Evolutionary conservation across 2,797 vertebrate genomes (phyloP).

Genomic region (Coendou prehensilis): DNA sequence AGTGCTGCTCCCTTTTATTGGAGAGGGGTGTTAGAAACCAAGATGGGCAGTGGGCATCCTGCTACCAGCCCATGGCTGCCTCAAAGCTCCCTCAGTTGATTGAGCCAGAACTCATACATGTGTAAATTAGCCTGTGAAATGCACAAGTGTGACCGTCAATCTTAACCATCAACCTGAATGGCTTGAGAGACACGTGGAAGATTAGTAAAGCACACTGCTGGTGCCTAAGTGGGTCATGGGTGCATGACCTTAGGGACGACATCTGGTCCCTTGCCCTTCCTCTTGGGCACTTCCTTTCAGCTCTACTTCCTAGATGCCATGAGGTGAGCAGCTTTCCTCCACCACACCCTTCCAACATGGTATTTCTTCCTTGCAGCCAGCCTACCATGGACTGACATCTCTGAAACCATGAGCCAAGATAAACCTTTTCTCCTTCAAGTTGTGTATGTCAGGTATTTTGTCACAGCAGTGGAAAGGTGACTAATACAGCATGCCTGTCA

Average conservation of each 20-base stretch:
- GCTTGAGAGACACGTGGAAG: background rate
- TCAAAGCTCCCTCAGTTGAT: background rate
- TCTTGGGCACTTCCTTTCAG: too few species aligned
- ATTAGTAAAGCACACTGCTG: background rate
- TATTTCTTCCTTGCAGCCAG: too few species aligned
- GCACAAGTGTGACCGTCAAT: background rate
- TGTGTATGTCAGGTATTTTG: background rate
- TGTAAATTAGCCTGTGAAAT: background rate
- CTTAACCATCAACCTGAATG: background rate
- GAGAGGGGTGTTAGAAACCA: background rate
- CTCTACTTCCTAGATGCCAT: too few species aligned
- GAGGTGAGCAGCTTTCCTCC: too few species aligned
- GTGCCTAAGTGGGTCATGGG: background rate
- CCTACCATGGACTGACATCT: background rate
- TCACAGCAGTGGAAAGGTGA: background rate
- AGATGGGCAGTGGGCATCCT: background rate
- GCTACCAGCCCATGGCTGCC: too few species aligned
- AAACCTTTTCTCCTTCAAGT: background rate
- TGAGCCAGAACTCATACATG: background rate
- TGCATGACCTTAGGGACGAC: background rate
- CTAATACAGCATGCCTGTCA: background rate
- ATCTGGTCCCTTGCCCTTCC: too few species aligned
- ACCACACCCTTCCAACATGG: too few species aligned
- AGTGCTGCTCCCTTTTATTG: background rate
- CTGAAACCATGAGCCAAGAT: background rate